Conservation (phyloP, 2,888 invertebrate genomes). For the Parthenolecanium corni region DNA sequence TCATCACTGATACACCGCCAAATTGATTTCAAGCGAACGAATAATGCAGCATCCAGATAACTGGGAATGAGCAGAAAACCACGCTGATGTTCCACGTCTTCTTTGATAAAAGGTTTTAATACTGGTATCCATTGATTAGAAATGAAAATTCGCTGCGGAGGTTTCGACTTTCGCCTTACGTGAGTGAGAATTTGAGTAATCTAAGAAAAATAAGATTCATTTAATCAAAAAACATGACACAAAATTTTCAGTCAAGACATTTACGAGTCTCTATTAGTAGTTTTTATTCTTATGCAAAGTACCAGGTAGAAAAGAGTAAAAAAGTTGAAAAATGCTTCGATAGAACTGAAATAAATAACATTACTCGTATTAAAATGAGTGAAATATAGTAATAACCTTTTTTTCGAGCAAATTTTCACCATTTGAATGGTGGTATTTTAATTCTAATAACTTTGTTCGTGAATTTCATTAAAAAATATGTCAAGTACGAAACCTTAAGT, state of each 20-base stretch:
- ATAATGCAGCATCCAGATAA: conserved; percentile 15
- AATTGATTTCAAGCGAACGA: background rate
- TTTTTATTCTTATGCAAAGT: no score
- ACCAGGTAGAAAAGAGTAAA: background rate
- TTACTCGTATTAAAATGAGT: background rate
- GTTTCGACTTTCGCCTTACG: background rate
- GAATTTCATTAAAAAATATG: no score
- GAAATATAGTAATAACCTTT: no score
- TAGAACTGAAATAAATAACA: background rate
- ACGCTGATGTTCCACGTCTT: background rate
- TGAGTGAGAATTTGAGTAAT: no score
- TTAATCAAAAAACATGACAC: no score
- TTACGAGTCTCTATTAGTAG: no score
- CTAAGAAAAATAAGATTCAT: no score
- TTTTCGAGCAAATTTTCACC: no score
- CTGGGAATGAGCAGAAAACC: background rate
- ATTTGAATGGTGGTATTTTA: no score
- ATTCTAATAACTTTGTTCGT: no score
- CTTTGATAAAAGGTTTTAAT: background rate
- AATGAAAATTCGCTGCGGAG: conserved; percentile 2
- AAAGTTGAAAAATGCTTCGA: background rate
- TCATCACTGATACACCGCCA: background rate
- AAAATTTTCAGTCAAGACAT: no score
- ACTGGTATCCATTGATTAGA: background rate
- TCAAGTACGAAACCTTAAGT: no score